Conservation (phyloP, 35 echinoderm and acorn worm genomes). For the Ophiothrix spiculata region DNA sequence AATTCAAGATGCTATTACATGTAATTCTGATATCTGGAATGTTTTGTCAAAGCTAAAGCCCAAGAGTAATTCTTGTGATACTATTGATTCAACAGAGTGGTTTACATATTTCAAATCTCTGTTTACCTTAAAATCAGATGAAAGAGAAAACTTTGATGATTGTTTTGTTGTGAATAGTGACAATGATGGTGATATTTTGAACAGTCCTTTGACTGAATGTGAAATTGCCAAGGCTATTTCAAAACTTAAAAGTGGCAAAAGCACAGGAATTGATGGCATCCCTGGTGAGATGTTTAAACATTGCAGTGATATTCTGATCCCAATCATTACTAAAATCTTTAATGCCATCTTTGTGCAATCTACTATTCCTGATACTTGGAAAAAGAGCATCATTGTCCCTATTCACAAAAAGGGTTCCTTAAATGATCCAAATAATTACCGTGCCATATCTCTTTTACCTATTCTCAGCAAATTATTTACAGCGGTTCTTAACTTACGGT, state of each 20-base stretch:
- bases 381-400: background rate
- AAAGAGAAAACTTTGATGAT: background rate
- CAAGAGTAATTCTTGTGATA: background rate
- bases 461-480: slow-evolving; percentile 1
- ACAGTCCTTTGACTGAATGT: background rate
- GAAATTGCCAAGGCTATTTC: background rate
- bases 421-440: background rate
- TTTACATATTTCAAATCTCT: background rate
- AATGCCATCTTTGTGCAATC: background rate
- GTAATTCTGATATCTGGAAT: background rate
- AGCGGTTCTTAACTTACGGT: background rate
- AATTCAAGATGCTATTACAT: background rate
- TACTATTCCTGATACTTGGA: background rate
- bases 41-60: background rate
- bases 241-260: background rate
- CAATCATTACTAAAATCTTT: background rate
- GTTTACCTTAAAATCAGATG: background rate
- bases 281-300: slow-evolving; percentile 1
- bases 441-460: background rate
- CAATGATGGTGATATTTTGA: background rate
- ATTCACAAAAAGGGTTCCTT: slow-evolving; percentile 7
- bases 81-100: background rate
- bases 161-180: background rate
- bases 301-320: background rate
- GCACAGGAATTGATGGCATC: background rate